phyloP scores from a whole-genome alignment of 2,113 vertebrate species.

The Mesocricetus auratus region DNA sequence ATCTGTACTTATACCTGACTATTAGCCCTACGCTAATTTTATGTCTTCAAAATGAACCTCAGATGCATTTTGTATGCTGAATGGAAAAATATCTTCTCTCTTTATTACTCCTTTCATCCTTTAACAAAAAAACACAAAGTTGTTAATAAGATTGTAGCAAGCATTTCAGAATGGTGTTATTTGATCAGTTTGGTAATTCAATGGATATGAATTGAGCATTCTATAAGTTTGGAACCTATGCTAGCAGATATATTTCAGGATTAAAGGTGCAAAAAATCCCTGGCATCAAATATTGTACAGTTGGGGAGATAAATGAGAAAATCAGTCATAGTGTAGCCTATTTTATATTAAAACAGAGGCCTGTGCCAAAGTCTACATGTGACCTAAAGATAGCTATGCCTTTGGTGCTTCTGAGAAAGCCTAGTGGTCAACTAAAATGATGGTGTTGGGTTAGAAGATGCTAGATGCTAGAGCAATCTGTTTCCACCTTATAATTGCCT shows the following conservation, averaged over 20 bases:
- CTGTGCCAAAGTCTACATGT: not conserved
- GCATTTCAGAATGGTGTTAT: not conserved
- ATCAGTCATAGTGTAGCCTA: not conserved
- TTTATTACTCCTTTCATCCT: not conserved
- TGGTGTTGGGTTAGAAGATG: not conserved
- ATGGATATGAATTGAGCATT: not conserved
- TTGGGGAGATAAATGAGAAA: not conserved
- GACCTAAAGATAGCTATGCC: not conserved
- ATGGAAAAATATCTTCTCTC: not conserved
- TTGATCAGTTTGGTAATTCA: not conserved
- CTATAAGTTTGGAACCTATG: not conserved
- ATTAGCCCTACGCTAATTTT: not conserved
- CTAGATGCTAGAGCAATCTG: not conserved
- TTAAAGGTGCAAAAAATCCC: not conserved
- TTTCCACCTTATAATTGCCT: not conserved
- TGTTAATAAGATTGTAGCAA: not conserved
- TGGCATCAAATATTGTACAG: not conserved
- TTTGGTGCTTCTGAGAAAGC: not conserved
- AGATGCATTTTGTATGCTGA: not conserved
- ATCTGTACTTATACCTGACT: not conserved
- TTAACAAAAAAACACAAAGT: not conserved
- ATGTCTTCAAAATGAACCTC: not conserved
- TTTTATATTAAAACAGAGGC: not conserved
- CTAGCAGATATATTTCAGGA: not conserved
- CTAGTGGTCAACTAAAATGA: not conserved